phyloP scores from a whole-genome alignment of 2,113 vertebrate genomes.

The Ammodytes marinus region DNA sequence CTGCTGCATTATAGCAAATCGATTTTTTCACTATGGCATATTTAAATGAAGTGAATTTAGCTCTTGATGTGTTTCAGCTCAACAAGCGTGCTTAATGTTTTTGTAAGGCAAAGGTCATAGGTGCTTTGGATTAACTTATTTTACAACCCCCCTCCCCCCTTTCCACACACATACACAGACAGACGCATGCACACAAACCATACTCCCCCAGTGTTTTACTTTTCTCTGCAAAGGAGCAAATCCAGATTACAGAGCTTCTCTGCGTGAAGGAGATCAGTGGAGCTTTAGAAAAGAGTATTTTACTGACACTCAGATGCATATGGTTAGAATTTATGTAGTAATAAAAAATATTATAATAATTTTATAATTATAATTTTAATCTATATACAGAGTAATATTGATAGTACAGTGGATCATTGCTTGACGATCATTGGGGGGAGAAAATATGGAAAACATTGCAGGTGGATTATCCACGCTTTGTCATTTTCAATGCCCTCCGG shows the following conservation, averaged over 20 bases:
- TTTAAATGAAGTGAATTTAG: conserved; percentile 31
- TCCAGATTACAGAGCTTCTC: conserved; percentile 73
- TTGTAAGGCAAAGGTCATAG: conserved; percentile 57
- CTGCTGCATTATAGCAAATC: not conserved
- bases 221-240: conserved; percentile 63
- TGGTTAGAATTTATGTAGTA: conserved; percentile 6
- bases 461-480: not conserved
- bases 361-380: no score
- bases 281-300: conserved; percentile 63
- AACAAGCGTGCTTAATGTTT: not conserved
- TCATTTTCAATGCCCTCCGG: conserved; percentile 26
- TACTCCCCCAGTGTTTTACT: conserved; percentile 47
- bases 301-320: conserved; percentile 37
- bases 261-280: conserved; percentile 68
- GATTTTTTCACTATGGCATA: not conserved
- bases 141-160: conserved; percentile 41
- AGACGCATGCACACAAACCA: conserved; percentile 6
- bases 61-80: conserved; percentile 15
- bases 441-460: conserved; percentile 11
- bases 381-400: not conserved
- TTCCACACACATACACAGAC: conserved; percentile 5
- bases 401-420: not conserved
- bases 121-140: conserved; percentile 60
- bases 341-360: no score
- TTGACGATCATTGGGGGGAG: not conserved